These are phyloP conservation scores for Xerus inauris DNA, from an alignment of 2,113 vertebrate species.

Conservation along the genomic window DNA sequence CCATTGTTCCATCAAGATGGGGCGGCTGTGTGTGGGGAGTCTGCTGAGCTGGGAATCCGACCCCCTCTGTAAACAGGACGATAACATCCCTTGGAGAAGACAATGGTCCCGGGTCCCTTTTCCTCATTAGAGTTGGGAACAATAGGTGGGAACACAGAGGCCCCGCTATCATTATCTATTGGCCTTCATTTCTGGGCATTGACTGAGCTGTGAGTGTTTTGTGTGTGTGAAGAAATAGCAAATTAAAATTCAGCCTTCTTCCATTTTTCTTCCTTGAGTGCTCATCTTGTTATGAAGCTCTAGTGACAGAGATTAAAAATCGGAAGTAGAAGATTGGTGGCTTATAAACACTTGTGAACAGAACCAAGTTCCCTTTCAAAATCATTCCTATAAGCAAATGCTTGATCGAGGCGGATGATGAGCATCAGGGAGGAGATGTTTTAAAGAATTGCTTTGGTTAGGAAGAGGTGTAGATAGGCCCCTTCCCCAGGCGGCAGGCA, in stretches of 20 bases:
- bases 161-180: constrained; percentile 84
- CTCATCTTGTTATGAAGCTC: constrained; percentile 70
- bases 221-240: constrained; percentile 84
- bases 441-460: background rate
- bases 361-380: background rate
- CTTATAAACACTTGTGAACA: background rate
- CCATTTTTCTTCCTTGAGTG: constrained; percentile 81
- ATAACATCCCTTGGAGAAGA: constrained; percentile 80
- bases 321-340: background rate
- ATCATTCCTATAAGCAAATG: background rate
- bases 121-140: constrained; percentile 85
- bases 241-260: constrained; percentile 84
- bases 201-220: constrained; percentile 81
- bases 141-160: constrained; percentile 81
- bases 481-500: background rate
- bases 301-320: constrained; percentile 74
- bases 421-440: background rate
- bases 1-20: constrained; percentile 78
- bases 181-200: constrained; percentile 88
- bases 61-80: constrained; percentile 82
- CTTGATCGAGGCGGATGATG: background rate
- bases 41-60: constrained; percentile 80
- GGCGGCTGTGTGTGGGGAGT: constrained; percentile 71
- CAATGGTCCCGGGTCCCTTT: constrained; percentile 67
- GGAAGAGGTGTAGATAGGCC: background rate